These are phyloP conservation scores for Urocolius indicus DNA, from an alignment of 2,113 vertebrate genomes.

Conservation along the genomic window DNA sequence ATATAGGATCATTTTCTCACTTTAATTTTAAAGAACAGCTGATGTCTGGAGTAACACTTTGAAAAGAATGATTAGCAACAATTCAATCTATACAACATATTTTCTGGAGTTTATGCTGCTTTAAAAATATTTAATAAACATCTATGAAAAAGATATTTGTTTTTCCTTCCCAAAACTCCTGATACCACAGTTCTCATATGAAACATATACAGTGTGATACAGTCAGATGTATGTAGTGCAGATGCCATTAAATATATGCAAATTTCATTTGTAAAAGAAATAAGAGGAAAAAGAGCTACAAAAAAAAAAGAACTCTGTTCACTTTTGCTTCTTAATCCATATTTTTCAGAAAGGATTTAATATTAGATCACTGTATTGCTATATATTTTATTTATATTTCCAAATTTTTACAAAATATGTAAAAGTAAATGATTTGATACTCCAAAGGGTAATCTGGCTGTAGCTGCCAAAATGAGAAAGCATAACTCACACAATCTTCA, in stretches of 20 bases:
- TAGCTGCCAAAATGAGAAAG: not conserved
- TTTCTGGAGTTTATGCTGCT: not conserved
- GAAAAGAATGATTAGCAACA: not conserved
- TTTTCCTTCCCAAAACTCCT: not conserved
- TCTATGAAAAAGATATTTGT: not conserved
- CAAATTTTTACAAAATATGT: not conserved
- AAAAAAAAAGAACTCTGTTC: not conserved
- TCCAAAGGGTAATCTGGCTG: not conserved
- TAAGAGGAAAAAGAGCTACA: not conserved
- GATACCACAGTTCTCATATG: not conserved
- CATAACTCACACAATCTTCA: not conserved
- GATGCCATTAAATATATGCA: not conserved
- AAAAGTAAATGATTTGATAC: not conserved
- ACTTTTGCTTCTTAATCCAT: not conserved
- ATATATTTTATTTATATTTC: not conserved
- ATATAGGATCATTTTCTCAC: not conserved
- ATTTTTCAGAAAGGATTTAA: not conserved
- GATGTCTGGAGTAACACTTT: not conserved
- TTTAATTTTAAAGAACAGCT: conserved; percentile 11
- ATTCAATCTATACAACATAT: not conserved
- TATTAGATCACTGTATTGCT: not conserved
- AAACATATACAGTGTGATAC: not conserved
- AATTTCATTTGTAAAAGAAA: not conserved
- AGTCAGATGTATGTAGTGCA: not conserved
- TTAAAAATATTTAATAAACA: not conserved